Conservation (phyloP, 2,113 vertebrate genomes). For the Chascanopsetta lugubris region DNA sequence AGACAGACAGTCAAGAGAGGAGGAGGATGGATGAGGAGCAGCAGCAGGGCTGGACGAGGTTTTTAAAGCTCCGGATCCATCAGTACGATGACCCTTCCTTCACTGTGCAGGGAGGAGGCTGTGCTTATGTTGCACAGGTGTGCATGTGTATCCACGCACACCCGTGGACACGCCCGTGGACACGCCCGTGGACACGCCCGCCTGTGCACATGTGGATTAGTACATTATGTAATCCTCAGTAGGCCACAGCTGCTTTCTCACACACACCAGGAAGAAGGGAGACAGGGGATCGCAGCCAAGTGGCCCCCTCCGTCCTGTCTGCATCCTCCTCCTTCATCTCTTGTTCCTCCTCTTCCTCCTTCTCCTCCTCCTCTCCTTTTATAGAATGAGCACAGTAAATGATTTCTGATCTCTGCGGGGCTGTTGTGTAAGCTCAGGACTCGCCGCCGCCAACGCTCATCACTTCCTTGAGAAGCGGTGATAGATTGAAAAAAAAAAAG, state of each 20-base stretch:
- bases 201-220: constrained; percentile 41
- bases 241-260: constrained; percentile 76
- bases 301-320: constrained; percentile 41
- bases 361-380: constrained; percentile 8
- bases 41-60: constrained; percentile 17
- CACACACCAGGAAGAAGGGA: constrained; percentile 51
- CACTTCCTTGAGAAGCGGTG: not conserved
- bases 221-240: constrained; percentile 77
- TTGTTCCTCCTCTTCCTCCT: constrained; percentile 10
- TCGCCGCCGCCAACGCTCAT: not conserved
- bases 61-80: not conserved
- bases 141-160: constrained; percentile 20
- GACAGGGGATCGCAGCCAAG: constrained; percentile 51
- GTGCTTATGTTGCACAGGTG: too few relatives aligned
- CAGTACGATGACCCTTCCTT: not conserved
- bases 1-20: constrained; percentile 14
- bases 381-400: constrained; percentile 63
- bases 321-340: constrained; percentile 14
- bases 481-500: not conserved
- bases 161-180: not conserved
- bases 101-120: not conserved
- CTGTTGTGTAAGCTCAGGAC: constrained; percentile 42
- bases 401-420: constrained; percentile 57
- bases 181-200: constrained; percentile 9
- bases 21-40: constrained; percentile 9